Conservation (phyloP, 2,797 vertebrate species). For the Babyrousa celebensis region DNA sequence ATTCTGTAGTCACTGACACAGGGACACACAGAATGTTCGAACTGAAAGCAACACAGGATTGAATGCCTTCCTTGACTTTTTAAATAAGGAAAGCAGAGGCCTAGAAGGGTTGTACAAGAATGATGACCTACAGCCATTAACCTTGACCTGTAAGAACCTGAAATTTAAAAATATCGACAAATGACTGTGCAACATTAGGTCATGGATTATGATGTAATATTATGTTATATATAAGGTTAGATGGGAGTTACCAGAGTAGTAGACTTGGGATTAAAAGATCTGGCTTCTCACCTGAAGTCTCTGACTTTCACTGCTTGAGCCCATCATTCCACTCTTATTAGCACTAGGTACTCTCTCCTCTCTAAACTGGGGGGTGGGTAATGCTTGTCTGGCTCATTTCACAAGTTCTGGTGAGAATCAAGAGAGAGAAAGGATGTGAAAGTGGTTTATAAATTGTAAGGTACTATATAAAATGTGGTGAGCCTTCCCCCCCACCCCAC, state of each 20-base stretch:
- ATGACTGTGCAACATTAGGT: slow-evolving; percentile 8
- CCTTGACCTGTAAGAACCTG: slow-evolving; percentile 35
- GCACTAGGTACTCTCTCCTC: neutral
- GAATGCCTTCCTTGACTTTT: neutral
- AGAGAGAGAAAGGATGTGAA: slow-evolving; percentile 80
- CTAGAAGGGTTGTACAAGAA: neutral
- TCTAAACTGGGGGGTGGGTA: slow-evolving; percentile 44
- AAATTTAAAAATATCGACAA: slow-evolving; percentile 56
- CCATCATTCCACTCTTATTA: neutral
- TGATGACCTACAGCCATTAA: slow-evolving; percentile 11
- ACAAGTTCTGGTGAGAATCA: slow-evolving; percentile 75
- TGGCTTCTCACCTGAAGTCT: neutral
- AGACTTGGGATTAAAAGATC: neutral
- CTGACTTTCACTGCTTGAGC: neutral
- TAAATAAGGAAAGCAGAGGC: slow-evolving; percentile 60
- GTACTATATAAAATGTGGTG: neutral
- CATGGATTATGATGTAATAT: slow-evolving; percentile 56
- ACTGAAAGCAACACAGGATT: neutral
- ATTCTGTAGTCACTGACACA: neutral
- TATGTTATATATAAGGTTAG: slow-evolving; percentile 33
- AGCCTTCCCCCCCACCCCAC: neutral
- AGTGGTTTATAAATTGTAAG: slow-evolving; percentile 67
- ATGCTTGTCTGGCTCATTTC: slow-evolving; percentile 65
- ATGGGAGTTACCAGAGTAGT: slow-evolving; percentile 30
- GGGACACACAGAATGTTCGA: neutral